Evolutionary conservation across 64 coral and sea anemone species (phyloP).

Genomic region (Exaiptasia diaphana): DNA sequence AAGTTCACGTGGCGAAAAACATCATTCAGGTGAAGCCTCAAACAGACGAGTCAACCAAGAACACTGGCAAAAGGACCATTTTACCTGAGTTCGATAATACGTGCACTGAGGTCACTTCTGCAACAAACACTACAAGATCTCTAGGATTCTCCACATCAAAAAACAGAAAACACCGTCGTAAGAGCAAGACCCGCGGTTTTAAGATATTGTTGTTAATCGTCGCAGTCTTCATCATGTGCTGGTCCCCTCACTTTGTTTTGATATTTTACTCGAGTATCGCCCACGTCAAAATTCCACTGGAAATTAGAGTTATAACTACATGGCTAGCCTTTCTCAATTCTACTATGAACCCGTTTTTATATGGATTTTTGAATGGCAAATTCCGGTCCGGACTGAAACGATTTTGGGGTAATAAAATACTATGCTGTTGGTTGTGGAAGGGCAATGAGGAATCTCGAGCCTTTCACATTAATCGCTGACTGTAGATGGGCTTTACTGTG

Average conservation of each 20-base stretch:
- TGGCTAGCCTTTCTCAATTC: conserved; percentile 78
- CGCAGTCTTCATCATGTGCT: conserved; percentile 71
- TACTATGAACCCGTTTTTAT: conserved; percentile 77
- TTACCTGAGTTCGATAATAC: conserved; percentile 11
- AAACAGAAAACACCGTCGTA: neutral
- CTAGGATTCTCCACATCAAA: neutral
- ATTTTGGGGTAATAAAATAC: conserved; percentile 50
- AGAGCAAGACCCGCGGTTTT: conserved; percentile 46
- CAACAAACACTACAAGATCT: conserved; percentile 47
- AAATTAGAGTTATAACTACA: conserved; percentile 58
- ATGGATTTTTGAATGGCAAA: conserved; percentile 78
- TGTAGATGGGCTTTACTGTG: no score
- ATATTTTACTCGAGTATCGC: conserved; percentile 79
- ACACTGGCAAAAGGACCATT: neutral
- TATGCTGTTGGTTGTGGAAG: conserved; percentile 39
- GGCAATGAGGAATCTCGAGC: conserved; percentile 2
- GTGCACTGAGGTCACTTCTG: conserved; percentile 78
- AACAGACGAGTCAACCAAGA: neutral
- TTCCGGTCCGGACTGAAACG: conserved; percentile 56
- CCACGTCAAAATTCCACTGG: conserved; percentile 30
- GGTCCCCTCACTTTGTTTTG: conserved; percentile 85
- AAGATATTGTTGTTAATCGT: conserved; percentile 84
- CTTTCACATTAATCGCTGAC: conserved; percentile 12
- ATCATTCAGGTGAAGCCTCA: neutral
- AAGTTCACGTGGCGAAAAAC: conserved; percentile 44